Base-by-base conservation (phyloP, 1,140 invertebrate genomes). In the Dendrolimus punctatus region DNA sequence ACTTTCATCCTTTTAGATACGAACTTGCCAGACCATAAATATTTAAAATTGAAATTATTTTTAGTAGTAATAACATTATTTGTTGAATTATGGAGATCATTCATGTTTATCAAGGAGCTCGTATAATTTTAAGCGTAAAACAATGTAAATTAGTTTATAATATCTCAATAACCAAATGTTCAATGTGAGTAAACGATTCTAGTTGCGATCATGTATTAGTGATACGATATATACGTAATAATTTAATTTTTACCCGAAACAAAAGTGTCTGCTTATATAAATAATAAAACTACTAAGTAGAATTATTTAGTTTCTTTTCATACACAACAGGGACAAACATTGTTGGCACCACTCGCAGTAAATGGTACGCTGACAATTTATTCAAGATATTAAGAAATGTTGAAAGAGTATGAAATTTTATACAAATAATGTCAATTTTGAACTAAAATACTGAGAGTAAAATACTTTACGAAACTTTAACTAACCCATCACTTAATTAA, bases 161-260 rank as follows among this genome's bases (percentile, higher is more conserved):
- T 23, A 79, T 71, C 62, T 71, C 73, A 83, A 71, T 84, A 86
- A 84, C 82, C 80, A 86, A 86, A 83, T 83, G 76, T 84, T 86
- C 72, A 78, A 84, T 83, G 75, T 86, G 79, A 83, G 77, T 85
- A 82, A 83, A 84, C 77, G 80, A 85, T 73, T 79, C 80, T 84
- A 85, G 82, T 86, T 80, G 80, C 78, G 71, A 82, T 76, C 23
- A 55, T 82, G 80, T 84, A 83, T 81, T 86, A 86, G 83, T 86
- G 80, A 86, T 86, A 84, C 73, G 71, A 76, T 80, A 84, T 85
- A 85, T 86, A 86, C 83, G 83, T 86, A 86, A 83, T 85, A 74
- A 83, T 82, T 84, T 86, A 86, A 86, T 86, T 86, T 86, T 83
- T 84, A 86, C 80, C 79, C 74, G 67, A 80, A 23, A 73, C 58